Percentiles rank a stretch among this genome's conserved stretches.
These are phyloP conservation scores for Dynastes maya DNA, from an alignment of 2,888 invertebrate species.

Conservation along the genomic window DNA sequence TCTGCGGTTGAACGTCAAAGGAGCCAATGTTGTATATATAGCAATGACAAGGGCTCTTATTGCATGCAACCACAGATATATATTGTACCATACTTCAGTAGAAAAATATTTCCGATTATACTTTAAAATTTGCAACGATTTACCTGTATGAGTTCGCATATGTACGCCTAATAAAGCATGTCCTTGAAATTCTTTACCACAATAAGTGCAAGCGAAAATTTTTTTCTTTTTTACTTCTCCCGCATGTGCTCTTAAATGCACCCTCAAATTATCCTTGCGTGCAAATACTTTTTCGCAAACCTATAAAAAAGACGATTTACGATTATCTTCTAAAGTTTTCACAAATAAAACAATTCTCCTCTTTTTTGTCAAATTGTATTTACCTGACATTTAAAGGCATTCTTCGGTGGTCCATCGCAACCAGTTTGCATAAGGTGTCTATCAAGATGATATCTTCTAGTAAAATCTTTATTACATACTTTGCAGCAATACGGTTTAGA, in stretches of 20 bases:
- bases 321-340: slow-evolving; percentile 67
- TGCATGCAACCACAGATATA: too few species aligned
- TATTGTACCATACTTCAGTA: too few species aligned
- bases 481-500: slow-evolving; percentile 78
- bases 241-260: slow-evolving; percentile 81
- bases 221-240: slow-evolving; percentile 74
- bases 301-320: slow-evolving; percentile 65
- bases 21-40: too few species aligned
- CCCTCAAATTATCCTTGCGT: slow-evolving; percentile 82
- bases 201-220: slow-evolving; percentile 76
- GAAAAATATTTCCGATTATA: too few species aligned
- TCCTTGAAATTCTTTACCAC: slow-evolving; percentile 79
- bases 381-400: slow-evolving; percentile 75
- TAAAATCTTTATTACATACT: slow-evolving; percentile 81
- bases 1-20: too few species aligned
- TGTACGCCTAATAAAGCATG: slow-evolving; percentile 77
- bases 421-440: slow-evolving; percentile 80
- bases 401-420: slow-evolving; percentile 75
- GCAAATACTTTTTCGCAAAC: slow-evolving; percentile 78
- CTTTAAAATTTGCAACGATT: slow-evolving; percentile 54
- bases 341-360: not conserved
- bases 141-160: slow-evolving; percentile 79
- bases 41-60: too few species aligned
- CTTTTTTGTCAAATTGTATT: slow-evolving; percentile 51
- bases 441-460: slow-evolving; percentile 83